Base-by-base conservation (phyloP, 1,140 invertebrate genomes). In the Zaprionus tsacasi region DNA sequence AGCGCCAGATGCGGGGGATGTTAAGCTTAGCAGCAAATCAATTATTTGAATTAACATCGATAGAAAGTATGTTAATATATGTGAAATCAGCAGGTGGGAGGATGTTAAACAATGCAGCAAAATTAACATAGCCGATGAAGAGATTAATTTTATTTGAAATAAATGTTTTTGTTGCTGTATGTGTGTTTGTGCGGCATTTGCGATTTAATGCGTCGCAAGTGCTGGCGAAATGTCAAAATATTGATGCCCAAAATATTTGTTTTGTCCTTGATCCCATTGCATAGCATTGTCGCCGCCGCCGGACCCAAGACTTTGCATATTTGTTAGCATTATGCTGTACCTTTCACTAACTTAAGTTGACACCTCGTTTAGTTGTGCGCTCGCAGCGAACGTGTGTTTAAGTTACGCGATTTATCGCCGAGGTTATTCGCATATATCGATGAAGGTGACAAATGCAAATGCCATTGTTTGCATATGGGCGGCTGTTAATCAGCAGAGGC, bases 321-420 rank as follows among this genome's bases (percentile, higher is more conserved):
- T 88, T 88, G 70, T 89, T 89, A 88, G 80, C 80, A 88, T 88
- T 88, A 89, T 78, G 45, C 50, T 76, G 56, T 55, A 65, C 81
- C 81, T 78, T 83, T 78, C 74, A 77, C 78, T 86, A 83, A 78
- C 65, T 79, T 88, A 88, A 88, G 85, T 88, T 88, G 85, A 88
- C 85, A 88, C 85, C 71, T 88, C 85, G 85, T 89, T 86, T 81
- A 59, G 70, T 27, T 68, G 1, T 55, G 6, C 48, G 6, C 10
- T 55, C 36, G 6, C 15, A 38, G 27, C 10, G 68, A 58, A 21
- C 56, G 33, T 11, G 48, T 59, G 48, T 54, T 60, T 30, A 13
- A 38, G 59, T 88, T 81, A 76, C 58, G 77, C 83, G 77, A 83
- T 88, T 88, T 74, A 83, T 80, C 68, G 69, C 56, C 60, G 59